phyloP scores from a whole-genome alignment of 2,797 vertebrate species.

The Danionella dracula region DNA sequence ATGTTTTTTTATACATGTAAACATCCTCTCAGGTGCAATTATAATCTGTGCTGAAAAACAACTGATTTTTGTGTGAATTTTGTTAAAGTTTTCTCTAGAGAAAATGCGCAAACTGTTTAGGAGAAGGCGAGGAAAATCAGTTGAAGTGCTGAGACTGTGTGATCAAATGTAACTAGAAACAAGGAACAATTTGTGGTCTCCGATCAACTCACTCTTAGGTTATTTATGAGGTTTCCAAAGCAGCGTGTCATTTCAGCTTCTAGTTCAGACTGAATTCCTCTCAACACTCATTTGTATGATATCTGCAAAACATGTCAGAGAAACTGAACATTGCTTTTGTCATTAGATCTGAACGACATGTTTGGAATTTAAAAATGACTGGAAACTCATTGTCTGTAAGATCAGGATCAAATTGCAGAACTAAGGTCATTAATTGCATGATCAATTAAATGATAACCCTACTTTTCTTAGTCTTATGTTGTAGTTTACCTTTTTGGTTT shows the following conservation, averaged over 20 bases:
- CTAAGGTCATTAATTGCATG: too few relatives aligned
- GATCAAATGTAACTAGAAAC: conserved; percentile 16
- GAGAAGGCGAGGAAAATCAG: neutral
- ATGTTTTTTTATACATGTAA: too few relatives aligned
- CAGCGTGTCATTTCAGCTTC: neutral
- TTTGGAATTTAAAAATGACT: too few relatives aligned
- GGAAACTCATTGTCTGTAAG: too few relatives aligned
- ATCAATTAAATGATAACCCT: too few relatives aligned
- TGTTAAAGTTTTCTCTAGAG: conserved; percentile 9
- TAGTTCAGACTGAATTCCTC: neutral
- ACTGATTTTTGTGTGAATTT: neutral
- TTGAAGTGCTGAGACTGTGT: neutral
- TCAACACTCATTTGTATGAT: neutral
- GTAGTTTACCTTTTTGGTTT: too few relatives aligned
- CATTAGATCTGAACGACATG: too few relatives aligned
- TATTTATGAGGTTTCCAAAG: neutral
- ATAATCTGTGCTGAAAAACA: neutral
- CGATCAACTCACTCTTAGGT: neutral
- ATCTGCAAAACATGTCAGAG: too few relatives aligned
- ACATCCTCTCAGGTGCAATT: neutral
- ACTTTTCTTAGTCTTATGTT: too few relatives aligned
- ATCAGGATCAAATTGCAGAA: too few relatives aligned
- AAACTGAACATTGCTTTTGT: neutral
- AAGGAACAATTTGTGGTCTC: neutral
- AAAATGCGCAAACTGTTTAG: conserved; percentile 4